Evolutionary conservation across 2,888 invertebrate genomes (phyloP).

Genomic region (Pteria penguin): DNA sequence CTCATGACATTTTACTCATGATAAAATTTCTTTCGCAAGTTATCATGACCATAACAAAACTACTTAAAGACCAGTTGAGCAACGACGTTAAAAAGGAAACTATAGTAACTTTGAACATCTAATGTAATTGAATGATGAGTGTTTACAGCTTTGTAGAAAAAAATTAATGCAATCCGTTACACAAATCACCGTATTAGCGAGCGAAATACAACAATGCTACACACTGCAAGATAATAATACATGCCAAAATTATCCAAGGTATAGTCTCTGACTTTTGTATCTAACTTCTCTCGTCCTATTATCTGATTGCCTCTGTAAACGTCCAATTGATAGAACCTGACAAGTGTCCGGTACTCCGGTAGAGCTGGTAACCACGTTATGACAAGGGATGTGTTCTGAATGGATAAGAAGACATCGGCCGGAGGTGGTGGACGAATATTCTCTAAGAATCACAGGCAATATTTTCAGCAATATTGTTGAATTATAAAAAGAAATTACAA

Average conservation of each 20-base stretch:
- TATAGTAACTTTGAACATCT: too few species aligned
- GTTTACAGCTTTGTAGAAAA: too few species aligned
- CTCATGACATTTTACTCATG: too few species aligned
- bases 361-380: slow-evolving; percentile 56
- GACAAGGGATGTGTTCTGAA: slow-evolving; percentile 21
- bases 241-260: slow-evolving; percentile 1
- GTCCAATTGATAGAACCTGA: slow-evolving; percentile 49
- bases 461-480: background rate
- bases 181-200: background rate
- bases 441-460: too few species aligned
- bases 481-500: background rate
- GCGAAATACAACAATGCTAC: background rate
- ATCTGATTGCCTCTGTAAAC: slow-evolving; percentile 25
- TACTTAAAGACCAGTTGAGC: too few species aligned
- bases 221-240: background rate
- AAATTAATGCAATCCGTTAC: too few species aligned
- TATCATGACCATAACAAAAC: too few species aligned
- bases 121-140: too few species aligned
- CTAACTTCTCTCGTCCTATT: slow-evolving; percentile 1
- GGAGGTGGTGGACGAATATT: slow-evolving; percentile 26
- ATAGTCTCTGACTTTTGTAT: slow-evolving; percentile 1
- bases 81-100: too few species aligned
- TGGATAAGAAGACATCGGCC: slow-evolving; percentile 22
- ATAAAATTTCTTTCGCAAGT: too few species aligned
- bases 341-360: slow-evolving; percentile 49